Conservation (phyloP, 2,113 vertebrate species). For the Donacobius atricapilla region DNA sequence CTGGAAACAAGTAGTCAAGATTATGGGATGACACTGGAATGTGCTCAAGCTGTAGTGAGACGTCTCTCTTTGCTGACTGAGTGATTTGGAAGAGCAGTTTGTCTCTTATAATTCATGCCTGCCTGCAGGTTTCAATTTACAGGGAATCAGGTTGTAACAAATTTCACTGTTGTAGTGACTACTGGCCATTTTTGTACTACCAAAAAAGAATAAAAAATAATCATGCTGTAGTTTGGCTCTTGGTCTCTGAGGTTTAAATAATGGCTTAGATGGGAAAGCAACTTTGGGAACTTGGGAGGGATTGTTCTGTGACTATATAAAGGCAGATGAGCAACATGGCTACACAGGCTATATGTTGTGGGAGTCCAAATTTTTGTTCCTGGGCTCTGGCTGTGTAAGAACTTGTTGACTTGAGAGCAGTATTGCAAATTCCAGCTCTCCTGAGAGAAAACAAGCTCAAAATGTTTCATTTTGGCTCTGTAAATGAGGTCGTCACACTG, state of each 20-base stretch:
- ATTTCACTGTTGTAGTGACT: not conserved
- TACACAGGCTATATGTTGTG: not conserved
- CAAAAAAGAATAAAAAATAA: slow-evolving; percentile 34
- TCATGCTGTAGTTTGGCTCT: not conserved
- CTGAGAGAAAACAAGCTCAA: not conserved
- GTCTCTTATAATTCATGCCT: not conserved
- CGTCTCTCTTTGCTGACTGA: not conserved
- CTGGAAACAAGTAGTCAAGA: not conserved
- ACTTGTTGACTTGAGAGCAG: not conserved
- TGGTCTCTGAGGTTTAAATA: not conserved
- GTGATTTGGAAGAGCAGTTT: not conserved
- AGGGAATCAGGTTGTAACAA: not conserved
- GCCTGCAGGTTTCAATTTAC: not conserved
- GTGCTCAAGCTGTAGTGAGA: not conserved
- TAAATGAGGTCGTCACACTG: not conserved
- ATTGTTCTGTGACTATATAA: not conserved
- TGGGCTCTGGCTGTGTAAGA: not conserved
- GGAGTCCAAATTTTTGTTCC: not conserved
- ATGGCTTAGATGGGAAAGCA: not conserved
- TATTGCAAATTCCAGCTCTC: not conserved
- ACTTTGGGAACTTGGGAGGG: not conserved
- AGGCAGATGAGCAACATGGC: not conserved
- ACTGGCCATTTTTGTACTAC: slow-evolving; percentile 26
- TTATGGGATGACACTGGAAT: not conserved
- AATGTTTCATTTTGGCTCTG: not conserved